Evolutionary conservation across 2,113 vertebrate species (phyloP), one percentile per base, ranked within the genome.

Genomic region (Eupsittula cactorum): DNA sequence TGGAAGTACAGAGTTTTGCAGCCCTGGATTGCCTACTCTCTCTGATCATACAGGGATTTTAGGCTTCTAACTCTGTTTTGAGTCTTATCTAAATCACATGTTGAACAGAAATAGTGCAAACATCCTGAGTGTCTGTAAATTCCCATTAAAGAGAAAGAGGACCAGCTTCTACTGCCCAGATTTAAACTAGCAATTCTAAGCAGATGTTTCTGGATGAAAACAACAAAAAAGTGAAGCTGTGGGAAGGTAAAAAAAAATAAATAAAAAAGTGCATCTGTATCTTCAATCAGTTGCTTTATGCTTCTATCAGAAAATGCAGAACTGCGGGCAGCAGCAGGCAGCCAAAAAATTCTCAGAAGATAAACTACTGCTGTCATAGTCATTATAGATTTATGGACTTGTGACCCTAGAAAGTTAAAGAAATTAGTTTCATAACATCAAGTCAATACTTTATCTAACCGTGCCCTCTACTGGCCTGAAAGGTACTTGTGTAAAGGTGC

Each of bases 381-480:
- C 60, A 52, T 11, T 52, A 44, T 39, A 52, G 63, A 70, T 64
- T 63, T 35, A 16, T 2, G 52, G 5, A 55, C 41, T 53, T 18
- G 0, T 4, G 59, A 83, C 55, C 12, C 20, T 24, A 21, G 16
- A 8, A n/a, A 47, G n/a, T 52, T 29, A 37, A 28, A 28, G 59
- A 41, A 52, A 62, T 11, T 10, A 53, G 39, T 62, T 46, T 33
- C 3, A 2, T 5, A 6, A 29, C 18, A 70, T 2, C 17, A 3
- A 31, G 77, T 1, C 75, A n/a, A 96, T 97, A 29, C 46, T 81
- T 90, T 88, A 83, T 95, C 84, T 88, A 64, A 87, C 73, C 63
- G 12, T 90, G 97, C 97, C 97, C 97, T 96, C 97, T 97, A 41
- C 93, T 94, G 97, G 90, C 71, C 73, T 16, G 50, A 23, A 27